These are phyloP conservation scores for Indicator indicator DNA, from an alignment of 2,113 vertebrate species.

Conservation along the genomic window DNA sequence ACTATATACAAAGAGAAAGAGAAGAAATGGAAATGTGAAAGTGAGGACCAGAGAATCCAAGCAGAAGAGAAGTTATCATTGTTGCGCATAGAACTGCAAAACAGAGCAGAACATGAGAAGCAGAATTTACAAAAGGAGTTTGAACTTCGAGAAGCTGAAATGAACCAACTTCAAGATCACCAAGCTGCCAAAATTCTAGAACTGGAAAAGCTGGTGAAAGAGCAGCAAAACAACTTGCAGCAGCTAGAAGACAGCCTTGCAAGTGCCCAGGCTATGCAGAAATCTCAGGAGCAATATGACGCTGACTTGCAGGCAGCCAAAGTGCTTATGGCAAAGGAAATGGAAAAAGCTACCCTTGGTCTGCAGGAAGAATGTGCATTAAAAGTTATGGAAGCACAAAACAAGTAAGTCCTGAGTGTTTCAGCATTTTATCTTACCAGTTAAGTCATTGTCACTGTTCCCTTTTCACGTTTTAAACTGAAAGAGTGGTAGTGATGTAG, in stretches of 20 bases:
- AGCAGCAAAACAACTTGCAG: constrained; percentile 76
- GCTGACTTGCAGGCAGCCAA: constrained; percentile 69
- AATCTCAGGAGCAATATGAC: constrained; percentile 57
- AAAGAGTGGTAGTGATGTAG: too few relatives aligned
- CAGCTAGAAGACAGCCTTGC: constrained; percentile 77
- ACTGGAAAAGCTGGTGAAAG: constrained; percentile 74
- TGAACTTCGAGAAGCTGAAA: constrained; percentile 61
- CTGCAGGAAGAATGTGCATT: constrained; percentile 76
- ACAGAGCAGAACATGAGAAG: constrained; percentile 66
- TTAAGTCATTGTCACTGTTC: background rate
- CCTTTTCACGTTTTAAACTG: background rate
- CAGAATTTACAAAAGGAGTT: constrained; percentile 62
- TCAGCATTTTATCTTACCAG: background rate
- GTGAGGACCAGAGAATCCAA: constrained; percentile 20
- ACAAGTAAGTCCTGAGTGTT: constrained; percentile 73
- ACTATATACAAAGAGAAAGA: constrained; percentile 62
- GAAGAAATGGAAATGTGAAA: constrained; percentile 63
- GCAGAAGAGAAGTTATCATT: constrained; percentile 50
- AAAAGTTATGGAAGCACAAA: constrained; percentile 75
- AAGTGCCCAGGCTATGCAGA: constrained; percentile 57
- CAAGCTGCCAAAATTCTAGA: constrained; percentile 74
- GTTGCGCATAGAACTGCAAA: constrained; percentile 53
- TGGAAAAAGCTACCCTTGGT: constrained; percentile 61
- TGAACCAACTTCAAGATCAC: constrained; percentile 63
- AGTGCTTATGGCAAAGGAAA: constrained; percentile 64